These are phyloP conservation scores for Drosophila kepulauana DNA, from an alignment of 1,140 invertebrate species.

Conservation along the genomic window DNA sequence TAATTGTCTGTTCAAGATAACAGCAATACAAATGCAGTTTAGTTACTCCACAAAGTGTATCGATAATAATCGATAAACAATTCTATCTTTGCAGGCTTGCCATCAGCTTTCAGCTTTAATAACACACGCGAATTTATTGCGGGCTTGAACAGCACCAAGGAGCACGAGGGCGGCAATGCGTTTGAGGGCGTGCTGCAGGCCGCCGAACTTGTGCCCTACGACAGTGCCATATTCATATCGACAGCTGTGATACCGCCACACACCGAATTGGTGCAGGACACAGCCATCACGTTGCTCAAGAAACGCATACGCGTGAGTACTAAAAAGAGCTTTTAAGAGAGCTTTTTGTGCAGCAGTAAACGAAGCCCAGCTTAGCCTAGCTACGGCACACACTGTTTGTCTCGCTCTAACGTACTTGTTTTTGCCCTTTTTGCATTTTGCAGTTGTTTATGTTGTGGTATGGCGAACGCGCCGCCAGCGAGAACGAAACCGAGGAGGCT, in stretches of 20 bases:
- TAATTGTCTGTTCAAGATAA: too few relatives aligned
- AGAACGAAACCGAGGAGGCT: constrained; percentile 81
- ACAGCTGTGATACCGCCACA: constrained; percentile 85
- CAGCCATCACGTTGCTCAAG: constrained; percentile 86
- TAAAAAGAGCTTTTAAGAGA: not conserved
- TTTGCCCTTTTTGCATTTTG: constrained; percentile 10
- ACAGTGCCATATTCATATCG: constrained; percentile 87
- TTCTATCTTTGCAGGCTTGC: constrained; percentile 53
- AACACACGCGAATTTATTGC: constrained; percentile 83
- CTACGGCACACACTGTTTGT: not conserved
- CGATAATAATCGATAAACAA: not conserved
- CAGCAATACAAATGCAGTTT: too few relatives aligned
- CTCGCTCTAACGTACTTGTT: not conserved
- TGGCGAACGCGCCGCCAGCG: constrained; percentile 65
- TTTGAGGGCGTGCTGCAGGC: constrained; percentile 83
- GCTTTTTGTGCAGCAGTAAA: not conserved
- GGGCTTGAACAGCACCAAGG: constrained; percentile 82
- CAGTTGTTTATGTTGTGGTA: constrained; percentile 80
- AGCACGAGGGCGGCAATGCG: constrained; percentile 71
- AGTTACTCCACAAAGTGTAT: too few relatives aligned
- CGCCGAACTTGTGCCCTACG: constrained; percentile 87
- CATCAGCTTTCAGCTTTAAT: constrained; percentile 81
- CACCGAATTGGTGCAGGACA: constrained; percentile 85
- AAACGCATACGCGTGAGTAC: constrained; percentile 86
- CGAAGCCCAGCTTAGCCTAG: not conserved